phyloP scores from a whole-genome alignment of 2,888 invertebrate species.

The Ceramica pisi region DNA sequence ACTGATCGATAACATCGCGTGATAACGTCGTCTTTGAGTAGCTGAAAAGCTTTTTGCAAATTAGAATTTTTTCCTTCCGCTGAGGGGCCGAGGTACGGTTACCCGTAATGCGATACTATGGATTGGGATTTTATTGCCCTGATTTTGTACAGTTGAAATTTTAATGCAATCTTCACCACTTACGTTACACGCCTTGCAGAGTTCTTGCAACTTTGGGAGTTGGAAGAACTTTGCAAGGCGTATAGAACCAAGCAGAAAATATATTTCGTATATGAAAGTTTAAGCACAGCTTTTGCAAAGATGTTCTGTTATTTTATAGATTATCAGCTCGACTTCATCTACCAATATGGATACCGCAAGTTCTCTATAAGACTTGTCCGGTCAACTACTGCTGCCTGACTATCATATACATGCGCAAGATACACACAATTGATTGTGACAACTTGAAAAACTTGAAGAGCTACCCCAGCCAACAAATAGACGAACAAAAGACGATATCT shows the following conservation, averaged over 20 bases:
- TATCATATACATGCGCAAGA: not conserved
- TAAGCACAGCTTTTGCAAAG: not conserved
- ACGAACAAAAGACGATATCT: constrained; percentile 17
- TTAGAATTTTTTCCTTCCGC: constrained; percentile 76
- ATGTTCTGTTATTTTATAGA: too few relatives aligned
- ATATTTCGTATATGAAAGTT: not conserved
- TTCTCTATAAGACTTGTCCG: not conserved
- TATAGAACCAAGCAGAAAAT: constrained; percentile 19
- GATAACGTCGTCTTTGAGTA: constrained; percentile 79
- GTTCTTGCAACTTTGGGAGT: too few relatives aligned
- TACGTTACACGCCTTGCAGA: too few relatives aligned
- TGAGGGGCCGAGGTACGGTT: constrained; percentile 56
- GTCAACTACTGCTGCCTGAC: not conserved
- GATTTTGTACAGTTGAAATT: constrained; percentile 51
- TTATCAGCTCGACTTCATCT: not conserved
- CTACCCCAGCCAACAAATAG: constrained; percentile 4
- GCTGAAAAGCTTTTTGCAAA: constrained; percentile 84
- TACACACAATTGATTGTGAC: not conserved
- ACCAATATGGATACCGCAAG: not conserved
- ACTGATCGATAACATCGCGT: constrained; percentile 83
- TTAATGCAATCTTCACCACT: constrained; percentile 39
- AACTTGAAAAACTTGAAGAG: constrained; percentile 19
- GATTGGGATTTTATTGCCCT: constrained; percentile 59
- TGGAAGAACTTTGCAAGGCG: not conserved
- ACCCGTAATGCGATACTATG: constrained; percentile 42